These are phyloP conservation scores for Drepana arcuata DNA, from an alignment of 1,140 invertebrate genomes.

Conservation along the genomic window DNA sequence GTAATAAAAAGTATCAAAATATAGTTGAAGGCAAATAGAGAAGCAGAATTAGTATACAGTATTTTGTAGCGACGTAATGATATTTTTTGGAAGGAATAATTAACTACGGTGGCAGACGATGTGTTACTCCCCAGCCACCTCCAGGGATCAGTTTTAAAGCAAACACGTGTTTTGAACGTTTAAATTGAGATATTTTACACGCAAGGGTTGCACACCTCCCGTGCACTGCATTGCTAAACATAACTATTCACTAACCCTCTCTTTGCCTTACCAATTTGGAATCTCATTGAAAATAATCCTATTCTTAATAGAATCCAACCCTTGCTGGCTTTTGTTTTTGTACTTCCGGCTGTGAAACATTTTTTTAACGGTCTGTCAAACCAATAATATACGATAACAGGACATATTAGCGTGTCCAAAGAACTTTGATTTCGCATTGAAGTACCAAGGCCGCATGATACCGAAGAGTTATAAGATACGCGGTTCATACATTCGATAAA, in stretches of 20 bases:
- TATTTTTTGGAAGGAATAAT: too few relatives aligned
- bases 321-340: constrained; percentile 43
- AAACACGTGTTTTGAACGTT: constrained; percentile 59
- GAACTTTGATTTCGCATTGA: constrained; percentile 33
- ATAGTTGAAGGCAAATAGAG: too few relatives aligned
- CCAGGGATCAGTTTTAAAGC: constrained; percentile 41
- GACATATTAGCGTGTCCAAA: constrained; percentile 20
- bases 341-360: constrained; percentile 32
- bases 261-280: constrained; percentile 29
- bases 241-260: constrained; percentile 19
- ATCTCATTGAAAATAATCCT: constrained; percentile 44
- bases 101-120: constrained; percentile 32
- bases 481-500: too few relatives aligned
- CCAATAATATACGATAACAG: constrained; percentile 19
- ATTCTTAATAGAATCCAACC: constrained; percentile 33
- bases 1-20: too few relatives aligned
- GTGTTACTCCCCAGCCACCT: constrained; percentile 34
- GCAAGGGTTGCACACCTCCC: constrained; percentile 47
- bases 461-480: constrained; percentile 29
- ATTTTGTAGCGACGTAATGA: too few relatives aligned
- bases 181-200: constrained; percentile 58
- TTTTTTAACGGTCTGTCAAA: constrained; percentile 36
- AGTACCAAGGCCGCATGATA: constrained; percentile 35
- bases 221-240: constrained; percentile 46
- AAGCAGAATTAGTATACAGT: too few relatives aligned